These are phyloP conservation scores for Eupithecia vulgata DNA, from an alignment of 2,888 invertebrate genomes.

Conservation along the genomic window DNA sequence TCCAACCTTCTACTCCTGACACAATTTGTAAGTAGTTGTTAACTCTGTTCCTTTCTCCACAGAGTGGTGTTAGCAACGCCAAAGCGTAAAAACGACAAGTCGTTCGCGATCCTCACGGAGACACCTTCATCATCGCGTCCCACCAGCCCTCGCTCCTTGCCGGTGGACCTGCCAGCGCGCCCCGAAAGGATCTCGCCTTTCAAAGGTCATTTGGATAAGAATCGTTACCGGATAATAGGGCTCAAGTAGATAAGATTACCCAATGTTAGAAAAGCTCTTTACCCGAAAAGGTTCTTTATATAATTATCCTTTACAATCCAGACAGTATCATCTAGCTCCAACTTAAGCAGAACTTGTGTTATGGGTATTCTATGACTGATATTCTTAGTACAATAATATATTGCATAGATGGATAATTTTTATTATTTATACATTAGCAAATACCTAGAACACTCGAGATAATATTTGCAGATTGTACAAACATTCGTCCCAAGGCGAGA, in stretches of 20 bases:
- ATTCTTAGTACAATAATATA: no score
- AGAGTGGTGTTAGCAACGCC: conserved; percentile 75
- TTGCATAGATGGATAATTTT: no score
- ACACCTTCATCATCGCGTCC: conserved; percentile 82
- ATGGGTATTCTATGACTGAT: no score
- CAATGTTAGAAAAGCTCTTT: no score
- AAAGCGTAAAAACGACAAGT: conserved; percentile 86
- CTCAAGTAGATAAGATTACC: background rate
- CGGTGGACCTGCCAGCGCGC: conserved; percentile 59
- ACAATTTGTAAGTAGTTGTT: background rate
- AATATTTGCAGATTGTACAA: no score
- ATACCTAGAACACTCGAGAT: no score
- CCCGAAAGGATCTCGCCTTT: conserved; percentile 85
- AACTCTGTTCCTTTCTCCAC: conserved; percentile 39
- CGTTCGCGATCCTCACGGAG: conserved; percentile 88
- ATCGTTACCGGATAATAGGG: background rate
- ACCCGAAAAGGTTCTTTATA: no score
- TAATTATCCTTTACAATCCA: no score
- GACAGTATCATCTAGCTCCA: no score
- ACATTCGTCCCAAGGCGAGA: no score
- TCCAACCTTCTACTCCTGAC: background rate
- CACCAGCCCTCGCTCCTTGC: conserved; percentile 72
- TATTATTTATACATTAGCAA: no score
- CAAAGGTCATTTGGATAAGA: conserved; percentile 65
- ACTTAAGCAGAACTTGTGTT: no score